Evolutionary conservation across 2,888 invertebrate genomes (phyloP), one percentile per base, ranked within the genome.

Genomic region (Stenodera caucasica): DNA sequence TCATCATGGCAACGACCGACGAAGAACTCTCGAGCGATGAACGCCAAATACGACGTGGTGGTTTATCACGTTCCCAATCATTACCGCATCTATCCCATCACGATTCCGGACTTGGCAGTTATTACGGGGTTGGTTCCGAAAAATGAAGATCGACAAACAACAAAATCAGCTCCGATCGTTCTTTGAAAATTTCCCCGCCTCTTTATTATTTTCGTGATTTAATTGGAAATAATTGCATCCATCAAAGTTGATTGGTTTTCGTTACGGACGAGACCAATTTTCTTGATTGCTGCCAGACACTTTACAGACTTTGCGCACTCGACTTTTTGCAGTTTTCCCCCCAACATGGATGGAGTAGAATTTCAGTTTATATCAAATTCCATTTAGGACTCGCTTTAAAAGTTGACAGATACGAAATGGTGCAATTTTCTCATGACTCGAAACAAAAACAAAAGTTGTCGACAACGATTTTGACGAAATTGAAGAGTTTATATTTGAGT

Each of bases 21-120:
- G 80, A 80, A 67, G 80, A 80, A 64, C 75, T 77, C 67, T 78
- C 78, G 53, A 76, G 75, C 70, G 76, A 76, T 67, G 76, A 72
- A 63, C 72, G 75, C 65, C 75, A 77, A 50, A 70, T 72, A 56
- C 71, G 77, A 53, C 71, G 69, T 66, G 72, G 84, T 77, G 49
- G 54, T 45, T 84, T 88, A 69, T 84, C 86, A 78, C 85, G 88
- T 75, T 88, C 88, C 75, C 82, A 86, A 72, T 88, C 88, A 56
- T 80, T 88, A 71, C 89, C 90, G 64, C 87, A 89, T 70, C 82
- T 88, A 59, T 85, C 86, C 9, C 83, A 83, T 65, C 80, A 81
- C 67, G 84, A 85, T 71, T 84, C 84, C 61, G 84, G 84, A 14
- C 74, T 81, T 61, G 79, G 80, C 29, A 80, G 80, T 67, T 80